Evolutionary conservation across 1,140 invertebrate species (phyloP).

Genomic region (Lepidotrigona ventralis): DNA sequence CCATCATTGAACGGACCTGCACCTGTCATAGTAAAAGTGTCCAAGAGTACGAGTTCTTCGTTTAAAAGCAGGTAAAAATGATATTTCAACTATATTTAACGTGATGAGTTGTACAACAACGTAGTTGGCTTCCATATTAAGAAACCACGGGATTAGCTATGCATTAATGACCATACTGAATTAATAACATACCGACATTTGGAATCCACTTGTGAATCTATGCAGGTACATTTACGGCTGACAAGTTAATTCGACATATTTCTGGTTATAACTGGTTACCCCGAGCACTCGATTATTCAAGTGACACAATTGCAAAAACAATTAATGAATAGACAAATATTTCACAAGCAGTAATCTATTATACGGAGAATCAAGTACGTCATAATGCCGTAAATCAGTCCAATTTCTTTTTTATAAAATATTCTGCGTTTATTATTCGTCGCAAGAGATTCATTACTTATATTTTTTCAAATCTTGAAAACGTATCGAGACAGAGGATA

Average conservation of each 20-base stretch:
- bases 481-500: background rate
- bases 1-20: constrained; percentile 44
- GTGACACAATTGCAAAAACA: background rate
- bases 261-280: background rate
- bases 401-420: background rate
- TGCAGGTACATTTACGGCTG: background rate
- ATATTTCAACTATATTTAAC: background rate
- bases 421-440: background rate
- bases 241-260: background rate
- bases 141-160: constrained; percentile 13
- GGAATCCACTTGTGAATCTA: background rate
- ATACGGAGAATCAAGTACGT: too few relatives aligned
- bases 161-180: constrained; percentile 5
- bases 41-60: constrained; percentile 64
- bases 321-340: background rate
- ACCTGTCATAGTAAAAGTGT: constrained; percentile 59
- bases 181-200: background rate
- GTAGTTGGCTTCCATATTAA: constrained; percentile 12
- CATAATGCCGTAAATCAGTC: background rate
- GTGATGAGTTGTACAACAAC: background rate
- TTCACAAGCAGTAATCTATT: too few relatives aligned
- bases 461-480: background rate
- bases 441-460: background rate
- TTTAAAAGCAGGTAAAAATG: constrained; percentile 69
- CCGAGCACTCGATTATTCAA: background rate